Evolutionary conservation across 1,140 invertebrate species (phyloP).

Genomic region (Cylas formicarius): DNA sequence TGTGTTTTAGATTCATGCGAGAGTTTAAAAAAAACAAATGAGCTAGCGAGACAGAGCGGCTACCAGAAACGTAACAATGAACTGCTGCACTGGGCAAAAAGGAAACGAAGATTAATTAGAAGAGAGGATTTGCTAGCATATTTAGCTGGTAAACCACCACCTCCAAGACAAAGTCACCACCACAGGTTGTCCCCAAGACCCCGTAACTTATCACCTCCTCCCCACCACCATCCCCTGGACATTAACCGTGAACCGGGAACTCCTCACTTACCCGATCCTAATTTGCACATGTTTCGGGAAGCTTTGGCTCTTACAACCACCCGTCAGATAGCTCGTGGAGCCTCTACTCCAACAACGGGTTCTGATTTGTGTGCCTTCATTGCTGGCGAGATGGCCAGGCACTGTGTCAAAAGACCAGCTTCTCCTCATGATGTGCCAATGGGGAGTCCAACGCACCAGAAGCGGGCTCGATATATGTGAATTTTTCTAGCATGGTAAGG

Average conservation of each 20-base stretch:
- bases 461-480: slow-evolving; percentile 48
- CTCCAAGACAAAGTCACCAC: slow-evolving; percentile 44
- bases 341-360: slow-evolving; percentile 25
- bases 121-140: slow-evolving; percentile 74
- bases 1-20: slow-evolving; percentile 66
- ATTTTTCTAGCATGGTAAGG: too few relatives aligned
- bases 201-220: slow-evolving; percentile 47
- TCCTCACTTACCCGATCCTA: slow-evolving; percentile 44
- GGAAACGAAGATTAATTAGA: slow-evolving; percentile 60
- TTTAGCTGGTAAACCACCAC: slow-evolving; percentile 64
- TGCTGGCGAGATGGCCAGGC: slow-evolving; percentile 66
- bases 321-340: slow-evolving; percentile 42
- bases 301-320: slow-evolving; percentile 58
- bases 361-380: slow-evolving; percentile 70
- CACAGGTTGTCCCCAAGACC: slow-evolving; percentile 46
- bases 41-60: slow-evolving; percentile 64
- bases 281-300: slow-evolving; percentile 69
- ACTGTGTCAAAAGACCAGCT: slow-evolving; percentile 60
- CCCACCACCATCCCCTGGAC: slow-evolving; percentile 41
- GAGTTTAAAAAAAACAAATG: slow-evolving; percentile 58
- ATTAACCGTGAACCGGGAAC: slow-evolving; percentile 33
- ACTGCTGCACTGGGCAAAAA: slow-evolving; percentile 70
- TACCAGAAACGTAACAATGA: slow-evolving; percentile 68
- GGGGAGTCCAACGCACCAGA: slow-evolving; percentile 48
- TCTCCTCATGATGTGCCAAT: slow-evolving; percentile 49